Conservation (phyloP, 2,888 invertebrate species). For the Darwinula stevensoni region DNA sequence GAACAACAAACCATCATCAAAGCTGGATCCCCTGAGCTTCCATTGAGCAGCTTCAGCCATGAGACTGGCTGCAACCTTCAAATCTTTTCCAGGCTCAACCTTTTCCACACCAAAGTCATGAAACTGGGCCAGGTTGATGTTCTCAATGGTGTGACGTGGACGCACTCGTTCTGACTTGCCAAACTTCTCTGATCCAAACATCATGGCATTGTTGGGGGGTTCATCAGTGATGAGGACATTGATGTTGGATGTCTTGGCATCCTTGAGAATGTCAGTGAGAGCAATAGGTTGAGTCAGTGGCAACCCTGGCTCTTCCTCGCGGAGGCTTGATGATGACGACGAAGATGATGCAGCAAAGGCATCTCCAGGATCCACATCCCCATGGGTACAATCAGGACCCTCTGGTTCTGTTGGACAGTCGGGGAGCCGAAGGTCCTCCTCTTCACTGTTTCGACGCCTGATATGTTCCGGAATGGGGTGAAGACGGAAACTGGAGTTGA, state of each 20-base stretch:
- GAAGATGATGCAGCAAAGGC: too few species aligned
- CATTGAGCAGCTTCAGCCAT: not conserved
- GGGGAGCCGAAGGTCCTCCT: too few species aligned
- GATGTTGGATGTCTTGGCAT: conserved; percentile 26
- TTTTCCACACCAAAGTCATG: conserved; percentile 19
- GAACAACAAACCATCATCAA: too few species aligned
- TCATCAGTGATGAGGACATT: conserved; percentile 18
- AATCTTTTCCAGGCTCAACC: conserved; percentile 21
- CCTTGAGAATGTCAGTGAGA: conserved; percentile 24
- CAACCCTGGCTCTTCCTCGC: too few species aligned
- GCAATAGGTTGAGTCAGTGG: too few species aligned
- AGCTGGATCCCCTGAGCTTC: not conserved
- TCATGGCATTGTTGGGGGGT: conserved; percentile 19
- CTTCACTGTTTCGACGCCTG: too few species aligned
- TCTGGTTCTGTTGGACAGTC: too few species aligned
- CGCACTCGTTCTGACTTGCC: conserved; percentile 17
- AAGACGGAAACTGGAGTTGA: too few species aligned
- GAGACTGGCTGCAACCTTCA: conserved; percentile 15
- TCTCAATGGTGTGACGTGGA: conserved; percentile 17
- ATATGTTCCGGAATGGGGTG: too few species aligned
- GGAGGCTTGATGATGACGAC: too few species aligned
- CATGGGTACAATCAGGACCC: too few species aligned
- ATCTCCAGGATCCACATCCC: too few species aligned
- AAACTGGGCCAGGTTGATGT: conserved; percentile 18
- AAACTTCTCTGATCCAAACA: conserved; percentile 26